Evolutionary conservation across 1,140 invertebrate genomes (phyloP), one percentile per base, ranked within the genome.

Genomic region (Acromyrmex echinatior): DNA sequence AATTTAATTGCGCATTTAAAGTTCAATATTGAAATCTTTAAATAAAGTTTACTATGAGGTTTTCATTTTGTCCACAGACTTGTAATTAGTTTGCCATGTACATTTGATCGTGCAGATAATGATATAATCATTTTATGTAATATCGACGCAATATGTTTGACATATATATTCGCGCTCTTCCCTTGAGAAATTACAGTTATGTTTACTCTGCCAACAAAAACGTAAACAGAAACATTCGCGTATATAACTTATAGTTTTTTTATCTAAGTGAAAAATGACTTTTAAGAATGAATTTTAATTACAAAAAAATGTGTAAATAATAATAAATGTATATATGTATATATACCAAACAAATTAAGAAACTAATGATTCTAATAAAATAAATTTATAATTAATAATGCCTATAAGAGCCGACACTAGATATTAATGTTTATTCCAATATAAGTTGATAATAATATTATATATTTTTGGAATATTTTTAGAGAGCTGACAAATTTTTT

Each of bases 81-180:
- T 51, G 14, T 5, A 51, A 51, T 51, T 56, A 39, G 1, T 63
- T 63, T 16, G 9, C 16, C 14, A 28, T 21, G 28, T 80, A 28
- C 31, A 21, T 70, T 80, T 56, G n/a, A 70, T 80, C 63, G 78
- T 28, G 49, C 63, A 39, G 63, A 39, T 80, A 80, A 80, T 70
- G 31, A 80, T 70, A 70, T 80, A 70, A 70, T 70, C 14, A 21
- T 58, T 80, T 70, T 80, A 80, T 56, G 7, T 80, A 80, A 80
- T 70, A 5, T 14, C 3, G 49, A 25, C 10, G 16, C n/a, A 45
- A 45, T 76, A n/a, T 21, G 31, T 35, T 51, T 31, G 2, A 39
- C 21, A 12, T 6, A 53, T 10, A 80, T 45, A 16, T 80, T 39
- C 2, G 1, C 12, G 18, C 18, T 58, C 21, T 58, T 80, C 4